These are phyloP conservation scores for Coremacera marginata DNA, from an alignment of 2,888 invertebrate genomes.

Conservation along the genomic window DNA sequence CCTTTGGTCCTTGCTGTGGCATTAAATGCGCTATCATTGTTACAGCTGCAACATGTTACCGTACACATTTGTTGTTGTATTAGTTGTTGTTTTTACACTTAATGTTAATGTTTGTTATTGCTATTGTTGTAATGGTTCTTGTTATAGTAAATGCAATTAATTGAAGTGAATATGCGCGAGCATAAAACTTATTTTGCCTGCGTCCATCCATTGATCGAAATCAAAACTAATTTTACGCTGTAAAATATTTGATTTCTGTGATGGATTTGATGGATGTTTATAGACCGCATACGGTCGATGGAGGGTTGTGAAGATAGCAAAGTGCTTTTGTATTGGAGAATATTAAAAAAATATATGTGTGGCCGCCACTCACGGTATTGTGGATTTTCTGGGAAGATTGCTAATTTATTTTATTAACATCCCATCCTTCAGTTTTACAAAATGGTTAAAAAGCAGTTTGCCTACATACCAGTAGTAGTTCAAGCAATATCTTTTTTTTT, in stretches of 20 bases:
- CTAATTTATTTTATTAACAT: too few species aligned
- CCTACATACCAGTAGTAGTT: too few species aligned
- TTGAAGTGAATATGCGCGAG: not conserved
- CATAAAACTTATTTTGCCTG: not conserved
- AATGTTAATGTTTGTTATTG: not conserved
- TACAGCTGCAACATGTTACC: not conserved
- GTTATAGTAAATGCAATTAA: not conserved
- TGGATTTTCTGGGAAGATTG: too few species aligned
- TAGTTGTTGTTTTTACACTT: not conserved
- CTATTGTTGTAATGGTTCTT: not conserved
- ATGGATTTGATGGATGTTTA: not conserved
- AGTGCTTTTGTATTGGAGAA: not conserved
- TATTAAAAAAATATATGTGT: too few species aligned
- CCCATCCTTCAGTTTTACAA: too few species aligned
- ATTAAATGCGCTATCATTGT: not conserved
- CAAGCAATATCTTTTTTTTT: too few species aligned
- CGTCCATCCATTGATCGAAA: not conserved
- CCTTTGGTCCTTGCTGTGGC: not conserved
- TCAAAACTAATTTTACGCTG: not conserved
- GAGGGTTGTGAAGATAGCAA: not conserved
- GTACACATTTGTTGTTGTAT: not conserved
- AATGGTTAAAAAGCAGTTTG: too few species aligned
- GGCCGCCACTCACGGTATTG: too few species aligned
- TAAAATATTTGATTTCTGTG: too few species aligned
- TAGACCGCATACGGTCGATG: not conserved